Evolutionary conservation across 2,888 invertebrate species (phyloP), one percentile per base, ranked within the genome.

Genomic region (Sinohyriopsis cumingii): DNA sequence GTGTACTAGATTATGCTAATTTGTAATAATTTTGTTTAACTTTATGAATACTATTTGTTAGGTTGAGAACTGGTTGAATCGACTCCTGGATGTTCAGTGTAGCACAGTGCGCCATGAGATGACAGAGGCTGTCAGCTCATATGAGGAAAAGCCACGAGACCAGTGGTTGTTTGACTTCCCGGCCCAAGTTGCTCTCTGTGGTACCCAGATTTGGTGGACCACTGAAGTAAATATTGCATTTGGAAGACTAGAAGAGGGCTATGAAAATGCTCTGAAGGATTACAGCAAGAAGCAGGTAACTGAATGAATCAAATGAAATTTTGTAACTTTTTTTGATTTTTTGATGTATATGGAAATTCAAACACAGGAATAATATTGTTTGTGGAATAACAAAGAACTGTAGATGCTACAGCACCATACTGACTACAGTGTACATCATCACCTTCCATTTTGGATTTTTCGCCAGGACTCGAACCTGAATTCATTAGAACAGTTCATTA

Each of bases 201-300:
- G 97, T 9, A 95, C 97, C 1, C 98, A 98, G 92, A 97, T 98
- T 81, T 98, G 96, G 96, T 98, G 98, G 98, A 95, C 96, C 0
- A 95, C 95, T 1, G 97, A 97, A 90, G 96, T 96, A 0, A 96
- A 95, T 86, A 93, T 95, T 83, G 96, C 96, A 0, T 97, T 97
- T 87, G 92, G 94, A 7, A 93, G 96, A 81, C 90, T 97, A 64
- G 96, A 97, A 91, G 96, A 97, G 91, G 98, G 98, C 63, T 98
- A 97, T 87, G 98, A 98, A 87, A 98, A 97, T 89, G 96, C 97
- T 24, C 92, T 98, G 70, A 96, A 97, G 90, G 97, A 98, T 90
- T 97, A 97, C 89, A 95, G 95, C 84, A 90, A 89, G 80, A 89
- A 89, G 78, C 86, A 86, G 82, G 86, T 84, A 55, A 33, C 5